A percentile compares a stretch with the other conserved stretches of the same genome.
phyloP scores from a whole-genome alignment of 2,113 vertebrate species.

The Martes martes region DNA sequence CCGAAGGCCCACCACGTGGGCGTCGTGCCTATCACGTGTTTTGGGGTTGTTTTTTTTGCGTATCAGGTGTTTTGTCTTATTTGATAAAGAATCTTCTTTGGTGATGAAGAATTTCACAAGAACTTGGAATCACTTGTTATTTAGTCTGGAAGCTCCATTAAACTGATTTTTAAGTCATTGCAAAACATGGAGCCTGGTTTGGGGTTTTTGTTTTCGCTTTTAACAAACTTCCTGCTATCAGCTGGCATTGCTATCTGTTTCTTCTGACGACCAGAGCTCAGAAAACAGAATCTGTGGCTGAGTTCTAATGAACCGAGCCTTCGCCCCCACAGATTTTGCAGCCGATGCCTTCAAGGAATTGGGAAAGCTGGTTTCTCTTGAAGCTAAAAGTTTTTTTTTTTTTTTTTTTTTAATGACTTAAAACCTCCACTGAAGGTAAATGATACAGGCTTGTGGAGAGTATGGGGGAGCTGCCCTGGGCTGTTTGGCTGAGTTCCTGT shows the following conservation, averaged over 20 bases:
- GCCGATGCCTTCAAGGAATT: neutral
- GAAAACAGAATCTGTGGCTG: no score
- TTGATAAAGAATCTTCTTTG: neutral
- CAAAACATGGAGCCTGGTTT: neutral
- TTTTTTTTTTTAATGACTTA: neutral
- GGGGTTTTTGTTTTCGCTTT: neutral
- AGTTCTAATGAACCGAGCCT: neutral
- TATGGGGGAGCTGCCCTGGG: neutral
- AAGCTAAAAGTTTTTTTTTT: no score
- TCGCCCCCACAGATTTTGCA: neutral
- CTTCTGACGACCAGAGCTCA: neutral
- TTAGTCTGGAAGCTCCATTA: neutral
- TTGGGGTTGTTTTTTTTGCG: neutral
- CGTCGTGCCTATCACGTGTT: fast-evolving
- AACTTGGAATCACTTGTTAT: neutral
- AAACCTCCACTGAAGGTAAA: neutral
- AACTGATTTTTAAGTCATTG: neutral
- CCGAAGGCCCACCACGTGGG: neutral
- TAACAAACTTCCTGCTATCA: neutral
- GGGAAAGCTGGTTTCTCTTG: neutral
- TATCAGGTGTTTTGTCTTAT: neutral
- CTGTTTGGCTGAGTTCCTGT: neutral
- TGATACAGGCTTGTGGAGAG: neutral
- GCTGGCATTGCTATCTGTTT: neutral
- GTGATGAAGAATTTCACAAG: neutral